Conservation (phyloP, 2,113 vertebrate genomes). For the Cairina moschata region DNA sequence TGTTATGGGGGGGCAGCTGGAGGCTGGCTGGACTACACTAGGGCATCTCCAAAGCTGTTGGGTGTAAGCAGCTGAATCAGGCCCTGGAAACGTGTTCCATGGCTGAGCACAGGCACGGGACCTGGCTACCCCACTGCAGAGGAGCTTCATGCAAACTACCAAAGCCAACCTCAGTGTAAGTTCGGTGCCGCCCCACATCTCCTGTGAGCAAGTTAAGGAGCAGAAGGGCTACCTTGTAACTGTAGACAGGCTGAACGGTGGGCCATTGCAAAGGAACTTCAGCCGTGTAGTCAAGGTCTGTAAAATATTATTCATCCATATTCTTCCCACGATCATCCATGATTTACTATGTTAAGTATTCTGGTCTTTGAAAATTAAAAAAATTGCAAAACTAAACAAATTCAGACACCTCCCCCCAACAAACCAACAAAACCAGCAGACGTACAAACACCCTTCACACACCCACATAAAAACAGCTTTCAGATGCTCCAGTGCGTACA, state of each 20-base stretch:
- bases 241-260: neutral
- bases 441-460: neutral
- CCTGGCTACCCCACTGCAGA: neutral
- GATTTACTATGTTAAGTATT: neutral
- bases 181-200: too few species aligned
- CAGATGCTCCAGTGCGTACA: neutral
- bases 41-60: neutral
- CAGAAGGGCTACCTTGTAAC: neutral
- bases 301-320: neutral
- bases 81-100: too few species aligned
- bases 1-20: too few species aligned
- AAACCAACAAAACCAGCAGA: neutral
- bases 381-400: neutral
- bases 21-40: neutral
- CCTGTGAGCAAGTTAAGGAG: neutral
- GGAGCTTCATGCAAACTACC: neutral
- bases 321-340: neutral
- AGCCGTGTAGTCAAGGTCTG: neutral
- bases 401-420: rapidly evolving
- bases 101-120: neutral
- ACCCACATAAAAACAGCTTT: neutral
- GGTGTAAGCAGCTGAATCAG: neutral
- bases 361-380: neutral
- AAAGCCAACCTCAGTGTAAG: neutral
- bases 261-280: neutral